Evolutionary conservation across 92 coral and sea anemone species (phyloP).

Genomic region (Phenganax subtilis): DNA sequence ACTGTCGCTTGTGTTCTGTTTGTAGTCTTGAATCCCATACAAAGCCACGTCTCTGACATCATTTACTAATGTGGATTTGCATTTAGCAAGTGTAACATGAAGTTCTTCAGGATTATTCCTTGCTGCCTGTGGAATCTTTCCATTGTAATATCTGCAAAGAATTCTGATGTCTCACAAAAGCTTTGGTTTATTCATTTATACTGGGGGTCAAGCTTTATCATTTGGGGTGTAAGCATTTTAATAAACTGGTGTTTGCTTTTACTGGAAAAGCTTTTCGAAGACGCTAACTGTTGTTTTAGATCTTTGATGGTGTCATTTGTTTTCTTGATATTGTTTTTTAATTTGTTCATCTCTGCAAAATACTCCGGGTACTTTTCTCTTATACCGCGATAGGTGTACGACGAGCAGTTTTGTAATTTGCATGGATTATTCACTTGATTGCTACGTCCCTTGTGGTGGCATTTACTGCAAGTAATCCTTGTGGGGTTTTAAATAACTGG

Average conservation of each 20-base stretch:
- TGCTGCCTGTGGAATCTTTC: conserved; percentile 1
- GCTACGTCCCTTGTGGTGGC: no score
- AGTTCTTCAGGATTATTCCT: conserved; percentile 17
- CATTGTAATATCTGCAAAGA: not conserved
- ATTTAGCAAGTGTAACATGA: not conserved
- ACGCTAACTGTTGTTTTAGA: conserved; percentile 30
- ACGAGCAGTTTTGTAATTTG: conserved; percentile 36
- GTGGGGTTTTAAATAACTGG: no score
- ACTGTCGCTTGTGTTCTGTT: not conserved
- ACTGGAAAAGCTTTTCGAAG: conserved; percentile 2
- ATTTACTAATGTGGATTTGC: not conserved
- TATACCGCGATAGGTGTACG: conserved; percentile 39
- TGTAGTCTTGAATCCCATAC: conserved; percentile 7
- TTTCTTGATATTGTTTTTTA: conserved; percentile 33
- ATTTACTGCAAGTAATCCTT: no score
- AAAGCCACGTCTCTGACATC: conserved; percentile 14
- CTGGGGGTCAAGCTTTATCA: conserved; percentile 10
- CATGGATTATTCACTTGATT: conserved; percentile 27
- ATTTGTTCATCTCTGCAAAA: conserved; percentile 19
- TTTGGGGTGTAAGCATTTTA: conserved; percentile 23
- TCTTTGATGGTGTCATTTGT: conserved; percentile 17
- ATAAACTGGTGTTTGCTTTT: not conserved
- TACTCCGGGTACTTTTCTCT: conserved; percentile 48
- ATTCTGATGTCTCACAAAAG: conserved; percentile 10
- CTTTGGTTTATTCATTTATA: conserved; percentile 10